Conservation (phyloP, 2,888 invertebrate genomes). For the Phaonia tiefii region DNA sequence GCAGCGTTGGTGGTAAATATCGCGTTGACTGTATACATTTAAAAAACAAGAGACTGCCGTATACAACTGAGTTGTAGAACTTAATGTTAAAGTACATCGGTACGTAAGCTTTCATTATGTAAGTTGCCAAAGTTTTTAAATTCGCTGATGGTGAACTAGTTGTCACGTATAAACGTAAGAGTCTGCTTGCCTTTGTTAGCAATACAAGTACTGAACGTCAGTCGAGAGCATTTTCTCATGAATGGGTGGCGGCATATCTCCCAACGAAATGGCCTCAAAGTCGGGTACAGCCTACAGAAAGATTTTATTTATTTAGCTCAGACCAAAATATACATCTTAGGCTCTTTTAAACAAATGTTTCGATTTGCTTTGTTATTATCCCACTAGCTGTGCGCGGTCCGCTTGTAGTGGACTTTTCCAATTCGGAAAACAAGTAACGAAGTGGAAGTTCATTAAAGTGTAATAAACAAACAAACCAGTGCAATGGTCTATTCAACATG, state of each 20-base stretch:
- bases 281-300: slow-evolving; percentile 13
- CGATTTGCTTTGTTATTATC: too few relatives aligned
- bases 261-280: slow-evolving; percentile 27
- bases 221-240: slow-evolving; percentile 11
- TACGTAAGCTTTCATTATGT: background rate
- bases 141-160: background rate
- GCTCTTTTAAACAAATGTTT: too few relatives aligned
- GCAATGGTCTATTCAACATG: slow-evolving; percentile 34
- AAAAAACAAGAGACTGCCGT: slow-evolving; percentile 1
- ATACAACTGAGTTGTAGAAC: slow-evolving; percentile 5
- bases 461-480: slow-evolving; percentile 46
- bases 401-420: slow-evolving; percentile 34
- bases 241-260: slow-evolving; percentile 25
- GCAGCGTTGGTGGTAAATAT: slow-evolving; percentile 5
- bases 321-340: slow-evolving; percentile 1
- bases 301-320: slow-evolving; percentile 8
- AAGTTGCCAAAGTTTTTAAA: slow-evolving; percentile 3
- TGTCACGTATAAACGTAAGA: background rate
- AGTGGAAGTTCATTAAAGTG: slow-evolving; percentile 52
- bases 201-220: slow-evolving; percentile 10
- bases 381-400: slow-evolving; percentile 25
- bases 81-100: background rate
- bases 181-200: background rate
- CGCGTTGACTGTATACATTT: slow-evolving; percentile 6
- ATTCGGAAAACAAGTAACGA: slow-evolving; percentile 38